Percentiles rank a stretch among this genome's conserved stretches.
phyloP scores from a whole-genome alignment of 1,140 invertebrate species.

The Lordiphosa collinella region DNA sequence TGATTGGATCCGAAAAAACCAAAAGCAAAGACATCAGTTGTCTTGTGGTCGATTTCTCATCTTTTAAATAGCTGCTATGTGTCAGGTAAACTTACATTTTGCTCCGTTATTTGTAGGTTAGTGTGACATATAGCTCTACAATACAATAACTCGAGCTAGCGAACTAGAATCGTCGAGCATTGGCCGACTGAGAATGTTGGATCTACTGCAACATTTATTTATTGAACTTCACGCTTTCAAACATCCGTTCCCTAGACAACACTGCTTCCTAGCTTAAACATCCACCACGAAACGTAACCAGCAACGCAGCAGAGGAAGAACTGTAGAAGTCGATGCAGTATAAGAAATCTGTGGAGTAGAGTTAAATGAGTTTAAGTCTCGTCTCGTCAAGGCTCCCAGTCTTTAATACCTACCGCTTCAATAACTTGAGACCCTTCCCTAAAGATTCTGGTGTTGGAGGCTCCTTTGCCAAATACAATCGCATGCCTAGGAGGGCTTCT shows the following conservation, averaged over 20 bases:
- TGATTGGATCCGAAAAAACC: too few relatives aligned
- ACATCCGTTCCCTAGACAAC: neutral
- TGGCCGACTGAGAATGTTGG: too few relatives aligned
- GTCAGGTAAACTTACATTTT: too few relatives aligned
- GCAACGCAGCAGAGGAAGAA: neutral
- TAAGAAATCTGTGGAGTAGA: neutral
- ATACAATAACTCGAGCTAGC: too few relatives aligned
- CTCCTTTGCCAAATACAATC: constrained; percentile 86
- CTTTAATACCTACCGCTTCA: constrained; percentile 17
- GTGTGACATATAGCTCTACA: too few relatives aligned
- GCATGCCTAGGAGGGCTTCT: constrained; percentile 82
- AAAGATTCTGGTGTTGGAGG: constrained; percentile 82
- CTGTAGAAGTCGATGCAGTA: constrained; percentile 11
- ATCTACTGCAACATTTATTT: neutral
- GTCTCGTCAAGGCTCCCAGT: too few relatives aligned
- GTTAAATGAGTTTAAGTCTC: neutral
- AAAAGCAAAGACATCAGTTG: too few relatives aligned
- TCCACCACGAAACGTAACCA: neutral
- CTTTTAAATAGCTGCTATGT: too few relatives aligned
- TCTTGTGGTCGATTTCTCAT: too few relatives aligned
- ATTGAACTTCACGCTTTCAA: neutral
- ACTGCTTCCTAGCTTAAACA: neutral
- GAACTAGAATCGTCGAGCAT: too few relatives aligned
- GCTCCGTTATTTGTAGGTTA: too few relatives aligned
- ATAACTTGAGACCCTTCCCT: constrained; percentile 46